Evolutionary conservation across 1,140 invertebrate genomes (phyloP), one percentile per base, ranked within the genome.

Genomic region (Atopsyche davidsoni): DNA sequence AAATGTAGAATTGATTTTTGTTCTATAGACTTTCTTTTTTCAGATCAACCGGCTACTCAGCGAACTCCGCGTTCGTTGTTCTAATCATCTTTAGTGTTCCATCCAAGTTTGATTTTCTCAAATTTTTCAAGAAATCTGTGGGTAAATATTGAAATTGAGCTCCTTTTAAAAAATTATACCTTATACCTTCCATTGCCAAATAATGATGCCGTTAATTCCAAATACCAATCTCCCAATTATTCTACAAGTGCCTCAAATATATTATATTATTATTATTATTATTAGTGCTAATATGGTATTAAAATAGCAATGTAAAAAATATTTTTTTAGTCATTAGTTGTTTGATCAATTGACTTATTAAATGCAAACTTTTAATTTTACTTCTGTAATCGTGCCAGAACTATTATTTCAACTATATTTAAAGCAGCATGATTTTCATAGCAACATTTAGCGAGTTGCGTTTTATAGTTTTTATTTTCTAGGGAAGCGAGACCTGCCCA

Each of bases 251-350:
- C 53, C 62, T 13, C 58, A 61, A 22, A 63, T 64, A 64, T 44
- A 47, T 25, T 50, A 23, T 23, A 25, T 36, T 25, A 9, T 39
- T 39, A 13, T 47, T 25, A 28, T 22, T 31, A 1, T 22, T 66
- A 64, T 58, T 4, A 59, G 60, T 17, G 62, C 59, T 28, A 60
- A 62, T 23, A 43, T 50, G 4, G 57, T 59, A 4, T 63, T 68
- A 67, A 68, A 65, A 59, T 47, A 0, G 52, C 57, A 1, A 64
- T 68, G 25, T 60, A 67, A 4, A 62, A 61, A 21, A 59, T 53
- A 28, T 62, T 64, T 18, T 50, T 69, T n/a, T n/a, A n/a, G n/a
- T n/a, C n/a, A n/a, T n/a, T n/a, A n/a, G n/a, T n/a, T n/a, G 0
- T 28, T 7, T 28, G 6, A n/a, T 28, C 6, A n/a, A 28, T 7